phyloP scores from a whole-genome alignment of 2,797 vertebrate genomes.

The Scleropages formosus region DNA sequence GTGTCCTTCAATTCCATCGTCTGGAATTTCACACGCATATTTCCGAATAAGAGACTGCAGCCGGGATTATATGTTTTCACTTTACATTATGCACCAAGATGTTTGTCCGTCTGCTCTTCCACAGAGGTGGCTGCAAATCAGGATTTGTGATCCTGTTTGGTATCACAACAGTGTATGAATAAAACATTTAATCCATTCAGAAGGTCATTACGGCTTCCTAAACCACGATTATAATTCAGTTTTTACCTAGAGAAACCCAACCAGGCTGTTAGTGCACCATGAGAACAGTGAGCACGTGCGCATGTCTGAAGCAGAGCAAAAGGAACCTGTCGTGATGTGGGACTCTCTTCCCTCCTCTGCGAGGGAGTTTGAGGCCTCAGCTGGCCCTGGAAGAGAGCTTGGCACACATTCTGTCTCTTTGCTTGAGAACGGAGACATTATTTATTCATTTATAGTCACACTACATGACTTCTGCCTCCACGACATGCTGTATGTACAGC shows the following conservation, averaged over 20 bases:
- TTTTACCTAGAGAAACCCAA: background rate
- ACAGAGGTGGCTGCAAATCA: background rate
- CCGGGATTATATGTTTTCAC: background rate
- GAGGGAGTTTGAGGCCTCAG: background rate
- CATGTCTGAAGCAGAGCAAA: background rate
- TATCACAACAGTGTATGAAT: conserved; percentile 24
- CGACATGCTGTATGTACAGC: background rate
- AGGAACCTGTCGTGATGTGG: background rate
- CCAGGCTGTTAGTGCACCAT: background rate
- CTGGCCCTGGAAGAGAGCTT: background rate
- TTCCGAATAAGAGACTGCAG: background rate
- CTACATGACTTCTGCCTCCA: background rate
- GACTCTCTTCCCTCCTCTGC: background rate
- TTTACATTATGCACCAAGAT: background rate
- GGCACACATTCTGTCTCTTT: background rate
- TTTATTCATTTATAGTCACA: background rate
- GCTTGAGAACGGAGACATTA: background rate
- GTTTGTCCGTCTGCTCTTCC: background rate
- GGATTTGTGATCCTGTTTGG: conserved; percentile 13
- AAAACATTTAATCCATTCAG: conserved; percentile 1
- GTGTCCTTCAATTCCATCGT: background rate
- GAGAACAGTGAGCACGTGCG: background rate
- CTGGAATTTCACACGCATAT: background rate
- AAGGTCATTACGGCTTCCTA: conserved; percentile 1
- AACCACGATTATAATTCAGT: background rate